Evolutionary conservation across 2,113 vertebrate species (phyloP).

Genomic region (Nycticorax nycticorax): DNA sequence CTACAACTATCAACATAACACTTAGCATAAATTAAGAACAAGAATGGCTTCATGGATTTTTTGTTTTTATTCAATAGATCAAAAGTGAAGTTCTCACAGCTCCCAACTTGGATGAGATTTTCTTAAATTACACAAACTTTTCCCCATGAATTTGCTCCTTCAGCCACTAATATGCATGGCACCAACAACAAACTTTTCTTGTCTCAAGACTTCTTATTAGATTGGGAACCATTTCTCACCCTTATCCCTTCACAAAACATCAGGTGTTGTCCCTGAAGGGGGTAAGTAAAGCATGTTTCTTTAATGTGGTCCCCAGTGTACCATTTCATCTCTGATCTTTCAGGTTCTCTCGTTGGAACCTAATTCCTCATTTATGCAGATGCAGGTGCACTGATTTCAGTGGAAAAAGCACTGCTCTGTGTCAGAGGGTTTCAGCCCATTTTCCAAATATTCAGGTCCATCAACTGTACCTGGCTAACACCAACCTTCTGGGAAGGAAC

Average conservation of each 20-base stretch:
- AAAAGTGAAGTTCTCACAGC: background rate
- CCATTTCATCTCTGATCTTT: background rate
- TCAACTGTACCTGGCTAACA: background rate
- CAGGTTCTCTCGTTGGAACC: background rate
- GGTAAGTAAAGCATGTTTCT: background rate
- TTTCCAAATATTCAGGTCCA: background rate
- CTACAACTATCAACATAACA: slow-evolving; percentile 20
- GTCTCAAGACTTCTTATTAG: background rate
- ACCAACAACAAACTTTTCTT: background rate
- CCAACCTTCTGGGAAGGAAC: background rate
- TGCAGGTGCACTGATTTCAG: background rate
- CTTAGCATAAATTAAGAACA: slow-evolving; percentile 39
- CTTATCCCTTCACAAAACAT: background rate
- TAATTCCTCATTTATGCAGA: background rate
- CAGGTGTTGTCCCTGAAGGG: background rate
- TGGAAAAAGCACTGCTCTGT: background rate
- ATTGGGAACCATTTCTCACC: background rate
- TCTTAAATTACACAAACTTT: background rate
- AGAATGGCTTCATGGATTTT: slow-evolving; percentile 29
- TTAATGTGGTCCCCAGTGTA: background rate
- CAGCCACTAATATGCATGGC: background rate
- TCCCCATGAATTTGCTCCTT: background rate
- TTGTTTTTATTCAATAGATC: background rate
- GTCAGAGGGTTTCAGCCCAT: background rate
- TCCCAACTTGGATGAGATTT: background rate